A percentile compares a stretch with the other conserved stretches of the same genome.
phyloP scores from a whole-genome alignment of 2,113 vertebrate genomes.

The Porphyrio hochstetteri region DNA sequence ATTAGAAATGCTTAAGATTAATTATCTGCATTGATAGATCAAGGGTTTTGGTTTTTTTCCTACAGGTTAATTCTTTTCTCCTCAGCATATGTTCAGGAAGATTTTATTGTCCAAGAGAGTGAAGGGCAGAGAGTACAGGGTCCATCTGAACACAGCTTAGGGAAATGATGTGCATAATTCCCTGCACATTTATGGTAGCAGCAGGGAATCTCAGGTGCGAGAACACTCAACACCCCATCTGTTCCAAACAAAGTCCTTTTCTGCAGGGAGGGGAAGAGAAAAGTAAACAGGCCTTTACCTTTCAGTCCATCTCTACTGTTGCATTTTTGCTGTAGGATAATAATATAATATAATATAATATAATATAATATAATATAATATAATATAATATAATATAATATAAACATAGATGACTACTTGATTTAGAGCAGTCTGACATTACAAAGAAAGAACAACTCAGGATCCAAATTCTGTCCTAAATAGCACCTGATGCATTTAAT shows the following conservation, averaged over 20 bases:
- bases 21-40: background rate
- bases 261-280: background rate
- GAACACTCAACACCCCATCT: background rate
- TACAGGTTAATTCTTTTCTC: background rate
- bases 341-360: too few relatives aligned
- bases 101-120: background rate
- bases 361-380: too few relatives aligned
- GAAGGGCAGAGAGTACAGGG: background rate
- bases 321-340: accelerated
- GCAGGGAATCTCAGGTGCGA: background rate
- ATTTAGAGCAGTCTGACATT: background rate
- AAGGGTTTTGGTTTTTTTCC: background rate
- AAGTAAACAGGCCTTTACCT: background rate
- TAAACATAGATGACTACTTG: background rate
- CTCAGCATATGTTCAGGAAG: background rate
- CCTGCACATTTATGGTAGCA: background rate
- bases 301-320: background rate
- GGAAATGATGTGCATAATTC: background rate
- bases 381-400: too few relatives aligned
- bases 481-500: background rate
- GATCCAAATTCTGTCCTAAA: background rate
- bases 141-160: background rate
- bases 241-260: background rate
- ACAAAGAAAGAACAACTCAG: background rate
- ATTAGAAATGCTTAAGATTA: background rate